Evolutionary conservation across 2,888 invertebrate species (phyloP), one percentile per base, ranked within the genome.

Genomic region (Periphyllus acericola): DNA sequence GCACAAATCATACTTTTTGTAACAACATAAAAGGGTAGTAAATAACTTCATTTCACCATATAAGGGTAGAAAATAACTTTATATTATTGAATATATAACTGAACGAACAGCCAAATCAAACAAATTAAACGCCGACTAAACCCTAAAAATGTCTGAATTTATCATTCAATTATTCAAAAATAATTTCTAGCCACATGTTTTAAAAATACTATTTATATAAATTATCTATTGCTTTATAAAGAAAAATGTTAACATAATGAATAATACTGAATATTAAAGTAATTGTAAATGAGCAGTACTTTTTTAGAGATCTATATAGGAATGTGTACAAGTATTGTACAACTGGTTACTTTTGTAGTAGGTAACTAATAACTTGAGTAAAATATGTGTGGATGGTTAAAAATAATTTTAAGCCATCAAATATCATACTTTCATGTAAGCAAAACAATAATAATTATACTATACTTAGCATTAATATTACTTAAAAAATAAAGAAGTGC

Each of bases 21-120:
- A 80, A 36, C 25, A 86, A 72, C 25, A 72, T 80, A 17, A 74
- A 76, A 87, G 79, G 86, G 86, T 80, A 68, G 72, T 80, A 46
- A 55, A 55, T 71, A 29, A 55, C 78, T 40, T 29, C 25, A 25
- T n/a, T 21, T 5, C 14, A 4, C 11, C 29, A n/a, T n/a, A n/a
- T n/a, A n/a, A n/a, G n/a, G n/a, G 21, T 21, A 55, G 55, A 32
- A 3, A 72, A 80, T 40, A 52, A 14, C 46, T 19, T 74, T n/a
- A n/a, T n/a, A n/a, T n/a, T n/a, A n/a, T n/a, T n/a, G n/a, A n/a
- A n/a, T n/a, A n/a, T n/a, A n/a, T n/a, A n/a, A 29, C 9, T 19
- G 25, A n/a, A 78, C 3, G 52, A 55, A 71, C 29, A 68, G 25
- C 5, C 25, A 75, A 55, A 21, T 55, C 55, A 55, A 32, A 52